Evolutionary conservation across 2,888 invertebrate genomes (phyloP).

Genomic region (Empis livida): DNA sequence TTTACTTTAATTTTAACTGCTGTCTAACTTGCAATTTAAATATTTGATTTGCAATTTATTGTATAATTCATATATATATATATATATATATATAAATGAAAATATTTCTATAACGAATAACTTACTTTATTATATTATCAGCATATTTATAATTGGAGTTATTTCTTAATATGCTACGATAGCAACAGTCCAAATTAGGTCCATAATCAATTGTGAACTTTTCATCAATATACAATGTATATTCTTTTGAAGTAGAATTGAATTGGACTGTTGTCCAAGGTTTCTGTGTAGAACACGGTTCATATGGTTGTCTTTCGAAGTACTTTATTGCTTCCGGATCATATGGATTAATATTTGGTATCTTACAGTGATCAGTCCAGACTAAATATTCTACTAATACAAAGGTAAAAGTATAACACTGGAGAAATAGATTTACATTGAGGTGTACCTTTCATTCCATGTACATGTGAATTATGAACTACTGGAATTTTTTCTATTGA

Average conservation of each 20-base stretch:
- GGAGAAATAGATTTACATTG: too few relatives aligned
- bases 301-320: slow-evolving; percentile 40
- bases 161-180: slow-evolving; percentile 25
- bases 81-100: too few relatives aligned
- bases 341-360: slow-evolving; percentile 47
- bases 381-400: slow-evolving; percentile 30
- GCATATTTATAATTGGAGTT: slow-evolving; percentile 18
- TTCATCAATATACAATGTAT: too few relatives aligned
- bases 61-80: too few relatives aligned
- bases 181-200: slow-evolving; percentile 22
- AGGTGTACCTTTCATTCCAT: slow-evolving; percentile 20
- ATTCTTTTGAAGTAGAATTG: slow-evolving; percentile 7
- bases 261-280: slow-evolving; percentile 27
- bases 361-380: slow-evolving; percentile 47
- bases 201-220: too few relatives aligned
- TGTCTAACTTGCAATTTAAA: too few relatives aligned
- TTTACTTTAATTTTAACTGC: too few relatives aligned
- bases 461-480: too few relatives aligned
- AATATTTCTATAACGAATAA: neutral
- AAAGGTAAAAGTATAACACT: too few relatives aligned
- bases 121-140: slow-evolving; percentile 23
- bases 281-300: slow-evolving; percentile 36
- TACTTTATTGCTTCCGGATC: slow-evolving; percentile 41
- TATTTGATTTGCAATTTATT: too few relatives aligned
- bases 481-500: too few relatives aligned